Base-by-base conservation (phyloP, 2,797 vertebrate genomes). In the Argya squamiceps region DNA sequence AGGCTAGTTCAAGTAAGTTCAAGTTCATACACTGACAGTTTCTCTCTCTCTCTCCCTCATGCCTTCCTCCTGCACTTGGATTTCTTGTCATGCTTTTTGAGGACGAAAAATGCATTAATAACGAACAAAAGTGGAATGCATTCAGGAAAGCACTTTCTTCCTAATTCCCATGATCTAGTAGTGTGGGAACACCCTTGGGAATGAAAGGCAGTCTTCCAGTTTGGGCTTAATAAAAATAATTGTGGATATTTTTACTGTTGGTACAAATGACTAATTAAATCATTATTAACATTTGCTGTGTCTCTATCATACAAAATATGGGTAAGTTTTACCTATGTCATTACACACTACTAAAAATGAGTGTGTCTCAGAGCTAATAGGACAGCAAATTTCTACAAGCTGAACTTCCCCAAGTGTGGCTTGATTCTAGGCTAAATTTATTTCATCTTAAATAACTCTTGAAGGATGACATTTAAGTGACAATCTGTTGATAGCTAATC, bases 401-500 rank as follows among this genome's bases (percentile, higher is more conserved):
- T 49, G 60, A 76, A 73, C 52, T 64, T 81, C 29, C 52, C 37
- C 36, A 13, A 12, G 23, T 5, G 29, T 1, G 2, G 8, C 44
- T 93, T 34, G 34, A 39, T 77, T 91, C 56, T 80, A 13, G 3
- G 78, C 73, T 94, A 81, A 80, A 91, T 89, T 81, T 86, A 88
- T 83, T 88, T 85, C 6, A 37, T 85, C 88, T 62, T 73, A 95
- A 94, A 52, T 46, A 84, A 76, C 76, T 73, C 13, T 1, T 73
- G 50, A 76, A 91, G 55, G 50, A 84, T 93, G 91, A 63, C 87
- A 90, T 94, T 89, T 90, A 75, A 88, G 78, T 91, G 93, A 89
- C 78, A 84, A 87, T 92, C 82, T 94, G 91, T 91, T 95, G 87
- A 88, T 68, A 71, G 91, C 69, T 88, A 84, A 83, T 93, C 87